phyloP scores from a whole-genome alignment of 37 sponge, comb jelly and placozoan species.

The Crambe crambe region DNA sequence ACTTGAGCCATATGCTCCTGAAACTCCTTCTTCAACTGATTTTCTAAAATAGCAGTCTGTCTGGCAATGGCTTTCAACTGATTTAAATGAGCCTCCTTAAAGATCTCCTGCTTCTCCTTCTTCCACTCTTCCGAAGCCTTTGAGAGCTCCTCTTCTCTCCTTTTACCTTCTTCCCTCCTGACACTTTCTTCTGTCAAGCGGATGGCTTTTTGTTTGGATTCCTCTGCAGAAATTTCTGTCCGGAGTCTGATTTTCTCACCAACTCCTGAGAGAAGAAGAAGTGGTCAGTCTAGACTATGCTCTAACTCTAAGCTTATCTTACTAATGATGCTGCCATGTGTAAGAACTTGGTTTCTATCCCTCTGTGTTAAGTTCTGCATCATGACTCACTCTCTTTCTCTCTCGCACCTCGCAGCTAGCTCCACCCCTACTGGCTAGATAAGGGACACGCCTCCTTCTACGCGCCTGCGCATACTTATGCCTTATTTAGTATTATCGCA shows the following conservation, averaged over 20 bases:
- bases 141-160: conserved; percentile 12
- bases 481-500: too few relatives aligned
- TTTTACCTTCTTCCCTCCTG: conserved; percentile 52
- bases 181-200: conserved; percentile 62
- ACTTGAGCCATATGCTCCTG: background rate
- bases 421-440: too few relatives aligned
- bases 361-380: background rate
- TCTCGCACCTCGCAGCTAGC: too few relatives aligned
- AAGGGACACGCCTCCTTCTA: too few relatives aligned
- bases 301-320: background rate
- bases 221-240: conserved; percentile 29
- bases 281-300: background rate
- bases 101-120: conserved; percentile 38
- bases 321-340: conserved; percentile 13
- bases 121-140: conserved; percentile 33
- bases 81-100: conserved; percentile 31
- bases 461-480: too few relatives aligned
- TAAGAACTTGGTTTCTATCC: conserved; percentile 7
- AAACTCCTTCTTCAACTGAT: conserved; percentile 48
- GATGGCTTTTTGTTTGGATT: conserved; percentile 44
- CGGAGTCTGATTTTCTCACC: conserved; percentile 46
- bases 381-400: too few relatives aligned
- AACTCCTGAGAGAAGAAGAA: conserved; percentile 25
- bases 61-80: conserved; percentile 34
- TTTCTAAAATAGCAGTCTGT: conserved; percentile 30